Evolutionary conservation across 2,113 vertebrate genomes (phyloP).

Genomic region (Oxygymnocypris stewartii): DNA sequence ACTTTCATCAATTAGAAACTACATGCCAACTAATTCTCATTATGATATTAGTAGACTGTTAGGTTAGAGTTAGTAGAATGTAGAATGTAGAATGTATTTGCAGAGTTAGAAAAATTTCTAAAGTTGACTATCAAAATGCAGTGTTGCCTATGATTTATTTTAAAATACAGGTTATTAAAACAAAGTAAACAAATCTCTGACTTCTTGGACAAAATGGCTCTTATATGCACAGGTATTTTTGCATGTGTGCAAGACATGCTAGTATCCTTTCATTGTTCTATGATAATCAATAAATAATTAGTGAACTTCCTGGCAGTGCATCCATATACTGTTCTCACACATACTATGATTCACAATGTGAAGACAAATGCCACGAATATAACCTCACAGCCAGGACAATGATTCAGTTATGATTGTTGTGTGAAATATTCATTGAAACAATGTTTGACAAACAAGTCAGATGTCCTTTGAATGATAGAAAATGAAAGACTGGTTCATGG

Average conservation of each 20-base stretch:
- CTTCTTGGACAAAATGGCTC: too few species aligned
- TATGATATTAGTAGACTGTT: too few species aligned
- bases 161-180: background rate
- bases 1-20: too few species aligned
- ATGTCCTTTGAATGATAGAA: background rate
- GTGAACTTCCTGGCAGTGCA: background rate
- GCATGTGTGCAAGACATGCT: background rate
- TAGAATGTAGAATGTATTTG: too few species aligned
- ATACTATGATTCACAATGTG: slow-evolving; percentile 17
- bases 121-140: too few species aligned
- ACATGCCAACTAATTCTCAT: too few species aligned
- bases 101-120: too few species aligned
- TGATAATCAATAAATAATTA: background rate
- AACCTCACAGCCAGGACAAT: background rate
- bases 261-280: background rate
- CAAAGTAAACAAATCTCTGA: too few species aligned
- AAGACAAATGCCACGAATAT: slow-evolving; percentile 4
- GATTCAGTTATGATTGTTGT: background rate
- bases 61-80: too few species aligned
- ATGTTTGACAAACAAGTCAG: background rate
- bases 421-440: slow-evolving; percentile 1
- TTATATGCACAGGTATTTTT: background rate
- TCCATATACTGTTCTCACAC: slow-evolving; percentile 9
- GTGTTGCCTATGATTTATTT: background rate
- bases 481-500: background rate